Conservation (phyloP, 2,113 vertebrate species). For the Scomber japonicus region DNA sequence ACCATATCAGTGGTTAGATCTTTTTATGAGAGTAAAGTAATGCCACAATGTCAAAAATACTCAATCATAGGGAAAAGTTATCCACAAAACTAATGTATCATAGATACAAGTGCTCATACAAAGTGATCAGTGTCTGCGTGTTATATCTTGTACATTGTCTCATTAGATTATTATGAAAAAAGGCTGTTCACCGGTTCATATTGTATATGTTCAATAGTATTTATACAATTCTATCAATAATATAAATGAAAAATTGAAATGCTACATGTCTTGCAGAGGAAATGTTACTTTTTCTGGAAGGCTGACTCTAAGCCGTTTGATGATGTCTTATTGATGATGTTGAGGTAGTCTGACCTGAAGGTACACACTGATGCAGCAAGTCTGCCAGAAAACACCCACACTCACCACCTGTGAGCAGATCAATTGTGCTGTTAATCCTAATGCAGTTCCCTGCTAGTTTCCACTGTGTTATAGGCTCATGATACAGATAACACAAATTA, state of each 20-base stretch:
- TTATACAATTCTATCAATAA: neutral
- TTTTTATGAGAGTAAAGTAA: neutral
- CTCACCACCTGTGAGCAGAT: conserved; percentile 15
- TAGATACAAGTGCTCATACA: too few relatives aligned
- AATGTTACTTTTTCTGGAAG: neutral
- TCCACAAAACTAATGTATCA: too few relatives aligned
- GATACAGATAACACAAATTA: neutral
- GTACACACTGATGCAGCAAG: neutral
- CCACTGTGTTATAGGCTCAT: neutral
- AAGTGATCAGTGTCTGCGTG: too few relatives aligned
- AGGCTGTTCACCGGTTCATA: too few relatives aligned
- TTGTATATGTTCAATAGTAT: too few relatives aligned
- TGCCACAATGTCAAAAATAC: neutral
- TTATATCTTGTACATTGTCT: too few relatives aligned
- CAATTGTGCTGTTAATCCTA: neutral
- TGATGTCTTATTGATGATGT: neutral
- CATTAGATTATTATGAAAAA: too few relatives aligned
- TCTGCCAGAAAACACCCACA: neutral
- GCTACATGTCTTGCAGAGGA: neutral
- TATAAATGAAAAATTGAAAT: neutral
- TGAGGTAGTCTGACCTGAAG: neutral
- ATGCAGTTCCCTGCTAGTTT: neutral
- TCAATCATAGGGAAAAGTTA: too few relatives aligned
- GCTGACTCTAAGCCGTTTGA: neutral
- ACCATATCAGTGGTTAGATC: neutral